Evolutionary conservation across 2,113 vertebrate genomes (phyloP), one percentile per base, ranked within the genome.

Genomic region (Erpornis zantholeuca): DNA sequence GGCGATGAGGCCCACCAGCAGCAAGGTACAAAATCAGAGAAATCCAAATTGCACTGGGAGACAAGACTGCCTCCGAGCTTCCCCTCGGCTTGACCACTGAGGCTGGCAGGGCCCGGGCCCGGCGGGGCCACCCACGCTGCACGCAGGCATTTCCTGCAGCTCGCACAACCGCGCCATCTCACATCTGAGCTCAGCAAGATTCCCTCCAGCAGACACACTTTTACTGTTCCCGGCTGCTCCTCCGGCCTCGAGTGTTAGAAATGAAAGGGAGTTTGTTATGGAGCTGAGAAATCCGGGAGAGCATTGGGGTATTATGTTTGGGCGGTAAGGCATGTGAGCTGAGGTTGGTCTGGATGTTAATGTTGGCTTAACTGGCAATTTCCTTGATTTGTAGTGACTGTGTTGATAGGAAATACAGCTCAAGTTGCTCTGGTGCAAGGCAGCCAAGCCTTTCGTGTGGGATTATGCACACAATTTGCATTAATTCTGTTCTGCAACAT

Each of bases 331-430:
- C 96, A 94, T 90, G 86, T 9, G 79, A 96, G 94, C 10, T 92
- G 89, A 97, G 90, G 85, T 94, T 89, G 95, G 87, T 35, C 90
- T 92, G 92, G 75, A 94, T 97, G 95, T 96, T 95, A 96, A 95
- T 92, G 92, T 95, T 97, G 96, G 93, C 90, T 97, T 96, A 91
- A 96, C 94, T 90, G 94, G 93, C 95, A 93, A 96, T 96, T 96
- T 80, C 92, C 94, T 95, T 96, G 94, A 95, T 96, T 93, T 94
- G 94, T 88, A 95, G 94, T 82, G 88, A 92, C 88, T 96, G 93
- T 73, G 91, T 90, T 95, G 87, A 87, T 95, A 96, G 88, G 91
- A 97, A 96, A 92, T 96, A 95, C 86, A 86, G 94, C 92, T 94
- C 93, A 79, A 96, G 92, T 76, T 88, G 92, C 92, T 91, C 71